phyloP scores from a whole-genome alignment of 2,888 invertebrate genomes.

The Phaedon cochleariae region DNA sequence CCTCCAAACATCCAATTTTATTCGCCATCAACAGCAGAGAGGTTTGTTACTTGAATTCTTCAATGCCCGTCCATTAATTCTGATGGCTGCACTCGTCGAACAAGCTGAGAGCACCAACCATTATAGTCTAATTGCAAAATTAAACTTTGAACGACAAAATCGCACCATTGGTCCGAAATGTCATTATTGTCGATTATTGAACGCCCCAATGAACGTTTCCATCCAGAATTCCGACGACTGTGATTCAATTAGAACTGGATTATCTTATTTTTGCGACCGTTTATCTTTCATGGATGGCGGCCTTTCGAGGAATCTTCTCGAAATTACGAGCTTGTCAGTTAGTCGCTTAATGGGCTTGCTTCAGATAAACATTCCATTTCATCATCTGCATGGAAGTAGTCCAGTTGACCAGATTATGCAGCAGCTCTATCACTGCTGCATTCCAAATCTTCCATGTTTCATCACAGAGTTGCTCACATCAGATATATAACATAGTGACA shows the following conservation, averaged over 20 bases:
- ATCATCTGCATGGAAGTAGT: too few relatives aligned
- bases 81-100: neutral
- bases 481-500: too few relatives aligned
- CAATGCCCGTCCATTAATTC: neutral
- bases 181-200: conserved; percentile 53
- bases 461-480: too few relatives aligned
- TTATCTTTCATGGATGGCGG: conserved; percentile 46
- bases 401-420: too few relatives aligned
- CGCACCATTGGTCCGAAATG: conserved; percentile 48
- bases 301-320: neutral
- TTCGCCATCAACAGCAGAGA: neutral
- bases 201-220: conserved; percentile 47
- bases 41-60: neutral
- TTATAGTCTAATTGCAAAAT: conserved; percentile 55
- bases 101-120: conserved; percentile 36
- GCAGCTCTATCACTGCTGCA: too few relatives aligned
- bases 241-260: conserved; percentile 51
- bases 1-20: neutral
- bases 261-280: conserved; percentile 50
- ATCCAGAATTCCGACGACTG: conserved; percentile 43
- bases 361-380: too few relatives aligned
- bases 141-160: conserved; percentile 54
- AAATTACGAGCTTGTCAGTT: too few relatives aligned
- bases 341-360: too few relatives aligned
- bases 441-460: too few relatives aligned